Evolutionary conservation across 2,113 vertebrate species (phyloP), one percentile per base, ranked within the genome.

Genomic region (Toxotes chatareus): DNA sequence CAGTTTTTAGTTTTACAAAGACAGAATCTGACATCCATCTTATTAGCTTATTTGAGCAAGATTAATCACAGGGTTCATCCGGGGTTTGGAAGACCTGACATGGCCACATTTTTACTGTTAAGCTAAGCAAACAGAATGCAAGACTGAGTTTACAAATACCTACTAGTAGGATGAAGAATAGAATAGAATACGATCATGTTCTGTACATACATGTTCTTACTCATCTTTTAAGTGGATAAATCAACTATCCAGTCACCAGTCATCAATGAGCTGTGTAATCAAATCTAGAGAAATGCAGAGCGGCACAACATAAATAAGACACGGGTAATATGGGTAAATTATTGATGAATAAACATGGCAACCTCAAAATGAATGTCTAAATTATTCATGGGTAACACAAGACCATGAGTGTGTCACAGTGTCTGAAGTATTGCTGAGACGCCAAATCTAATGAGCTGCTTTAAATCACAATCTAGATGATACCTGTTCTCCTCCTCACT

Each of bases 371-470:
- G 83, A 92, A 86, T 16, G 42, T 72, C 36, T 90, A 68, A 90
- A 92, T 93, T 87, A 93, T 93, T 89, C 72, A 92, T 91, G 61
- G 61, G 3, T 78, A 73, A 87, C 89, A 87, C 64, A 74, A 68
- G 71, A 61, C 78, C 62, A 72, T 71, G 73, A 88, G 76, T 32
- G 31, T 86, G 83, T 86, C 74, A 82, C 60, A 49, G 36, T 14
- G 73, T 73, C 62, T 90, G 81, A 90, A 72, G 63, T 73, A 86
- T 79, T 68, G 70, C 82, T 86, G 73, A 83, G 64, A 66, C 14
- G 46, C 77, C 11, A 5, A 6, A 72, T 80, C 59, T 78, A 86
- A 87, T 87, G 81, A 87, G 76, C 71, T 76, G 42, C 73, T 85
- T 78, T 85, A 86, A 88, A 86, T 89, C 80, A 73, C 56, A 56